Evolutionary conservation across 2,888 invertebrate species (phyloP), one percentile per base, ranked within the genome.

Genomic region (Parthenolecanium corni): DNA sequence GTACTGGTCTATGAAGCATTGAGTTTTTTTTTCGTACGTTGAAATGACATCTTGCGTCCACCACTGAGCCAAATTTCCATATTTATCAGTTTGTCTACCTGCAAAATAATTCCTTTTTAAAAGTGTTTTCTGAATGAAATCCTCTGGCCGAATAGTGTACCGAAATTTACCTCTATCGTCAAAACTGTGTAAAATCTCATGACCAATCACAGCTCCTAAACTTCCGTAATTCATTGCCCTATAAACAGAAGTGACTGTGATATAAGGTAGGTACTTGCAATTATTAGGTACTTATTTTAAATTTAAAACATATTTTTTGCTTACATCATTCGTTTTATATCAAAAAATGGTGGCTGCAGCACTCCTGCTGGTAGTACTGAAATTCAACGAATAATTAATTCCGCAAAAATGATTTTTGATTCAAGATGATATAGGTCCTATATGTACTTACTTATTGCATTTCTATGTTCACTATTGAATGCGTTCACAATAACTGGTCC

Each of bases 41-140:
- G 79, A 78, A 65, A 84, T 74, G 1, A 85, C 85, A 38, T 79
- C 79, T 23, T 81, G 78, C 52, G 83, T 82, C 86, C 86, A 86
- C 86, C 85, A 86, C 68, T 84, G 83, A 69, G 80, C 80, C 68
- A 85, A 73, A 75, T 90, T 89, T 2, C 92, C 92, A 66, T 85
- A 78, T 71, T 86, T 85, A 73, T 93, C 90, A 76, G 87, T 89
- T 66, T 88, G 81, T 0, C 90, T 81, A 24, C 91, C 90, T 85
- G 70, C 24, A 47, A 47, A 36, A n/a, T 31, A 31, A 31, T 31
- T 57, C 20, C 24, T 31, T 18, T 11, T 14, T 31, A 31, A 31
- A 31, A 4, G 4, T 31, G 31, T 31, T 9, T 31, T 4, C 31
- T 31, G 31, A 31, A 31, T 31, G 31, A 31, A 9, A 6, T 31